phyloP scores from a whole-genome alignment of 2,888 invertebrate genomes.

The Charanyca ferruginea region DNA sequence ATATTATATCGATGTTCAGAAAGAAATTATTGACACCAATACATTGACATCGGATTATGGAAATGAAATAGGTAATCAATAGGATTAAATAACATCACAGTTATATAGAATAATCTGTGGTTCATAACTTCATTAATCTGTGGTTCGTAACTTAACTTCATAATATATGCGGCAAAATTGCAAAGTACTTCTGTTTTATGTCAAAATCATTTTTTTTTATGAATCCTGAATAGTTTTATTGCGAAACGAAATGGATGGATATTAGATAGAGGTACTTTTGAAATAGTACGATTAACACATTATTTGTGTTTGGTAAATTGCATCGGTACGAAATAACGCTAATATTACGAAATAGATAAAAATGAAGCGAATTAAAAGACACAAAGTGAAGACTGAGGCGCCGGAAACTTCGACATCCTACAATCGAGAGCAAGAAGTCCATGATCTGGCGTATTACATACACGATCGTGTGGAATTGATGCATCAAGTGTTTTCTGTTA shows the following conservation, averaged over 20 bases:
- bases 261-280: too few relatives aligned
- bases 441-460: conserved; percentile 90
- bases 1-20: too few relatives aligned
- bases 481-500: conserved; percentile 91
- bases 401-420: conserved; percentile 73
- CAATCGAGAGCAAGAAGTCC: conserved; percentile 75
- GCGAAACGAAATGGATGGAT: too few relatives aligned
- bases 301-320: background rate
- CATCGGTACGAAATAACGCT: background rate
- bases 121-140: too few relatives aligned
- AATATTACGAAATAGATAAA: conserved; percentile 7
- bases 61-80: too few relatives aligned
- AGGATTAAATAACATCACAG: too few relatives aligned
- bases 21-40: too few relatives aligned
- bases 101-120: too few relatives aligned
- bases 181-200: background rate
- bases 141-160: too few relatives aligned
- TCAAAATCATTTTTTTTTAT: too few relatives aligned
- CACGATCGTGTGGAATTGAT: conserved; percentile 92
- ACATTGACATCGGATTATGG: too few relatives aligned
- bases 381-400: conserved; percentile 81
- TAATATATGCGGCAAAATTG: conserved; percentile 28
- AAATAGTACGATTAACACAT: background rate
- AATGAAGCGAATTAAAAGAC: conserved; percentile 66
- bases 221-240: too few relatives aligned